Evolutionary conservation across 1,140 invertebrate genomes (phyloP).

Genomic region (Parapsyche elsis): DNA sequence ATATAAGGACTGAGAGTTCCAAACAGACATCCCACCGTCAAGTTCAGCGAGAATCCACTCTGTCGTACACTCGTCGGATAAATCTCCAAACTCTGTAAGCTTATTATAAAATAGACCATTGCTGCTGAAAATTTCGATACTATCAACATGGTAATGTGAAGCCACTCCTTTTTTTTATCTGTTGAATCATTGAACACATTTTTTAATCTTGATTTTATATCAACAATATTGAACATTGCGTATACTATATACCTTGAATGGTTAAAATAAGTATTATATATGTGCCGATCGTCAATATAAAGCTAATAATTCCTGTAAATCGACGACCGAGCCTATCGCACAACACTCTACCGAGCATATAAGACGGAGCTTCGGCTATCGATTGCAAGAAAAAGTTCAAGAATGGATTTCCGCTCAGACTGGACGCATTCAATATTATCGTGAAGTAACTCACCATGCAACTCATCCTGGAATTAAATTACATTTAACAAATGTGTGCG

Average conservation of each 20-base stretch:
- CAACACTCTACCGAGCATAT: constrained; percentile 57
- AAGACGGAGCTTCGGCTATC: constrained; percentile 68
- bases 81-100: constrained; percentile 74
- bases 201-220: no score
- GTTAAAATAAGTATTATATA: constrained; percentile 40
- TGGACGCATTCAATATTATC: constrained; percentile 69
- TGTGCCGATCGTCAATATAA: constrained; percentile 31
- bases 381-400: constrained; percentile 73
- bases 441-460: constrained; percentile 70
- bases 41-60: constrained; percentile 73
- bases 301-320: constrained; percentile 40
- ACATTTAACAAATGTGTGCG: neutral
- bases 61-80: constrained; percentile 77
- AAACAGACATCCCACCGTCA: constrained; percentile 69
- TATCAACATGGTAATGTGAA: constrained; percentile 66
- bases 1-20: constrained; percentile 78
- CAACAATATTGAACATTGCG: no score
- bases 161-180: constrained; percentile 60
- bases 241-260: constrained; percentile 52
- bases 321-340: constrained; percentile 49
- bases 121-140: constrained; percentile 73
- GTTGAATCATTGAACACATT: neutral
- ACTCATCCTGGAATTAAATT: constrained; percentile 65
- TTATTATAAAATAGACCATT: constrained; percentile 73
- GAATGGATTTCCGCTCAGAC: constrained; percentile 73